Conservation (phyloP, 2,888 invertebrate species). For the Chydorus sphaericus region DNA sequence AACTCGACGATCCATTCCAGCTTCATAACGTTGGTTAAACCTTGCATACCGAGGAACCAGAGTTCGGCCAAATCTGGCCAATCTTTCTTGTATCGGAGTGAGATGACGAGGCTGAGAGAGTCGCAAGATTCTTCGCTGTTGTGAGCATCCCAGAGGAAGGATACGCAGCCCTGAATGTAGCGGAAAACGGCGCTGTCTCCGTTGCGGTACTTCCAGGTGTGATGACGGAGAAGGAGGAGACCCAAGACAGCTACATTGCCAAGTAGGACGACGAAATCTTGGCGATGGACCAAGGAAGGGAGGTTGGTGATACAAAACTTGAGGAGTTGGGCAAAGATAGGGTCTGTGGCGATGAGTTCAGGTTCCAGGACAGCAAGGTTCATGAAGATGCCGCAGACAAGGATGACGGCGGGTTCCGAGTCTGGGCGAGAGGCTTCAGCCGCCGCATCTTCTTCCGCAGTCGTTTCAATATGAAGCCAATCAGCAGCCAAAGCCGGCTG, state of each 20-base stretch:
- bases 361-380: slow-evolving; percentile 79
- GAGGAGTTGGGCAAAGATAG: slow-evolving; percentile 59
- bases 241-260: slow-evolving; percentile 74
- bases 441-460: slow-evolving; percentile 11
- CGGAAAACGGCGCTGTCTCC: slow-evolving; percentile 50
- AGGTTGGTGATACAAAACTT: slow-evolving; percentile 73
- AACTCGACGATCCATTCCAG: slow-evolving; percentile 83
- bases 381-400: slow-evolving; percentile 82
- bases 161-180: slow-evolving; percentile 73
- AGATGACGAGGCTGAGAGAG: slow-evolving; percentile 56
- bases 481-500: slow-evolving; percentile 15
- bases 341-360: slow-evolving; percentile 61
- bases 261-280: slow-evolving; percentile 69
- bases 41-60: slow-evolving; percentile 90
- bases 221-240: slow-evolving; percentile 64
- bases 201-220: slow-evolving; percentile 42
- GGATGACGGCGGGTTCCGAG: slow-evolving; percentile 68
- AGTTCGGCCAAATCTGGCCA: slow-evolving; percentile 83
- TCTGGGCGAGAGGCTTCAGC: slow-evolving; percentile 36
- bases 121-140: slow-evolving; percentile 76
- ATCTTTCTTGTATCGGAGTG: slow-evolving; percentile 68
- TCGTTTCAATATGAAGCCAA: slow-evolving; percentile 11
- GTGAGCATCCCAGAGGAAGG: slow-evolving; percentile 86
- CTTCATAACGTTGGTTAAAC: slow-evolving; percentile 63
- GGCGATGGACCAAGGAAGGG: slow-evolving; percentile 65